Base-by-base conservation (phyloP, 2,113 vertebrate genomes). In the Pao palembangensis region DNA sequence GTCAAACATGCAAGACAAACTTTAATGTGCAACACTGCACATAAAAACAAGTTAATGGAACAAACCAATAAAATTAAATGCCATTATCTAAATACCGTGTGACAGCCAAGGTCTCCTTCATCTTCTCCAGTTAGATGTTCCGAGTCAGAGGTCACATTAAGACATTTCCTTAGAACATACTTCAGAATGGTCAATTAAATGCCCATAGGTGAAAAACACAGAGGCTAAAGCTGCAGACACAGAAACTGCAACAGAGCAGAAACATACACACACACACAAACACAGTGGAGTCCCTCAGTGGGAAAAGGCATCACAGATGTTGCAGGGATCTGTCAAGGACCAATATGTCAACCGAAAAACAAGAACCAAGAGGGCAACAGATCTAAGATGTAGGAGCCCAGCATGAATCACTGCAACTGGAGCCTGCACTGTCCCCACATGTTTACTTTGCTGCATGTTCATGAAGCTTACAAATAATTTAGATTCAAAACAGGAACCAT, bases 301-400 rank as follows among this genome's bases (percentile, higher is more conserved):
- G 58, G 61, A 64, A 75, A 51, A 59, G 62, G 56, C 53, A 60
- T 0, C 31, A 6, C n/a, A 52, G 65, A 21, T 66, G 70, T 55
- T 51, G 51, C 12, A 6, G 41, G 23, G 58, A 58, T 8, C 43
- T 61, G 71, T 73, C 64, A 76, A 69, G 63, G 69, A 58, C 58
- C 58, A 64, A 71, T 72, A 61, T 60, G 78, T 76, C 74, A 74
- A 69, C 28, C 25, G n/a, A n/a, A n/a, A 64, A 67, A 65, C 65
- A 67, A 62, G 41, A 76, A 59, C 17, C 28, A 54, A 56, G 25
- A 55, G 31, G 38, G 17, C 70, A 58, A 31, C 34, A 68, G 21
- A 52, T 54, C 17, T 19, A 20, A 55, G 75, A 80, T 74, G 31
- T 15, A 23, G 21, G 21, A 67, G n/a, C 38, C 61, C 42, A 18